Base-by-base conservation (phyloP, 2,113 vertebrate species). In the Phyllopteryx taeniolatus region DNA sequence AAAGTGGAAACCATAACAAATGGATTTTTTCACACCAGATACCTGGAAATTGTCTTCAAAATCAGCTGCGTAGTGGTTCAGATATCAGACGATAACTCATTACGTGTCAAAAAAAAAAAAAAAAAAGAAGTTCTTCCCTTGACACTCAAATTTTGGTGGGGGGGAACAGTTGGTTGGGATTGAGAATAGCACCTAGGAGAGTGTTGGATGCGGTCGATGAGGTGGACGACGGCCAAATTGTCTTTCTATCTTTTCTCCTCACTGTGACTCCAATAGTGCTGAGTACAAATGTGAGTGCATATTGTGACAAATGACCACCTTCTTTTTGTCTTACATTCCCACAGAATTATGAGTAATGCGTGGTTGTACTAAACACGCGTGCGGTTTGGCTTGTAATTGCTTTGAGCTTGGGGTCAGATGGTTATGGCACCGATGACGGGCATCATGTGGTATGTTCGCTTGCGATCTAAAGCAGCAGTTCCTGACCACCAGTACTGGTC, bases 381-480 rank as follows among this genome's bases (percentile, higher is more conserved):
- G 44, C 67, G 73, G 44, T 33, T 82, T 44, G 44, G 75, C 77
- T 79, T 84, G 70, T 81, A 83, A 83, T 85, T 83, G 79, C 75
- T 80, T 60, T 35, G 67, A 62, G 59, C 83, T 76, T 83, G 81
- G 82, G 81, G 79, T 86, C 83, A 84, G 10, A 54, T 73, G 80
- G 73, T 82, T 77, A 74, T 80, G 77, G 82, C 71, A 75, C 71
- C 83, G 77, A 83, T 76, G 72, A 86, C 47, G 78, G 79, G 79
- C 71, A 81, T 85, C 65, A 53, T 72, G 79, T 35, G 47, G 75
- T n/a, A 20, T 79, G 82, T 65, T 82, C 74, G 68, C 68, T 82
- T 79, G 83, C 77, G 84, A 82, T 83, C 77, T 65, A 42, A 77
- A 72, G 70, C 44, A 46, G 44, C 11, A 13, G 44, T 46, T 46